These are phyloP conservation scores for Malurus leucopterus DNA, from an alignment of 2,797 vertebrate species.

Conservation along the genomic window DNA sequence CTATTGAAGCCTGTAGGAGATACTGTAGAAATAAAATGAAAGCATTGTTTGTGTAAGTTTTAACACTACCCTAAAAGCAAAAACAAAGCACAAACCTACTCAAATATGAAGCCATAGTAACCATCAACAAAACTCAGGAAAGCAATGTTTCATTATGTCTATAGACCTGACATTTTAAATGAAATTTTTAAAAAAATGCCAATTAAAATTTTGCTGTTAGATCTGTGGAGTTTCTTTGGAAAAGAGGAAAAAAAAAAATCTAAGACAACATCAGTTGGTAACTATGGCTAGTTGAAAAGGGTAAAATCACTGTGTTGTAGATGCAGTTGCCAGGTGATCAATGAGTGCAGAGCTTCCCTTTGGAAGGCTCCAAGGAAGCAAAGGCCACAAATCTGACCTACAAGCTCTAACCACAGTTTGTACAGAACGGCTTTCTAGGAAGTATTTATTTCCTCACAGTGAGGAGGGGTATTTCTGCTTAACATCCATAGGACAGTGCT, in stretches of 20 bases:
- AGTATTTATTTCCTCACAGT: neutral
- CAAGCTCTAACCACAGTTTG: neutral
- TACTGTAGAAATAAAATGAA: neutral
- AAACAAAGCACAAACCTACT: neutral
- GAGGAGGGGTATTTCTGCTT: neutral
- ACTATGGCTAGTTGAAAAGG: neutral
- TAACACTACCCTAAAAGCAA: neutral
- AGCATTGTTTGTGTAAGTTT: neutral
- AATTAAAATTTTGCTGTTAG: neutral
- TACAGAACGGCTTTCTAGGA: neutral
- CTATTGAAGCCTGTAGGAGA: neutral
- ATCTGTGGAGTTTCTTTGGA: neutral
- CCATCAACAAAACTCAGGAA: neutral
- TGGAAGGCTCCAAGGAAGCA: neutral
- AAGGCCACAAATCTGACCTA: neutral
- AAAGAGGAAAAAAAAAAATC: neutral
- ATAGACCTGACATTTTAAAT: neutral
- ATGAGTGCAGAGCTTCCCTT: neutral
- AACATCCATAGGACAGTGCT: accelerated
- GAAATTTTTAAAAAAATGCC: neutral
- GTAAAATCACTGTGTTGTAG: neutral
- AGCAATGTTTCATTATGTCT: neutral
- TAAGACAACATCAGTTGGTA: neutral
- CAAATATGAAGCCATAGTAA: neutral
- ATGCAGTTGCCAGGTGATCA: neutral